Conservation (phyloP, 2,113 vertebrate species). For the Menura novaehollandiae region DNA sequence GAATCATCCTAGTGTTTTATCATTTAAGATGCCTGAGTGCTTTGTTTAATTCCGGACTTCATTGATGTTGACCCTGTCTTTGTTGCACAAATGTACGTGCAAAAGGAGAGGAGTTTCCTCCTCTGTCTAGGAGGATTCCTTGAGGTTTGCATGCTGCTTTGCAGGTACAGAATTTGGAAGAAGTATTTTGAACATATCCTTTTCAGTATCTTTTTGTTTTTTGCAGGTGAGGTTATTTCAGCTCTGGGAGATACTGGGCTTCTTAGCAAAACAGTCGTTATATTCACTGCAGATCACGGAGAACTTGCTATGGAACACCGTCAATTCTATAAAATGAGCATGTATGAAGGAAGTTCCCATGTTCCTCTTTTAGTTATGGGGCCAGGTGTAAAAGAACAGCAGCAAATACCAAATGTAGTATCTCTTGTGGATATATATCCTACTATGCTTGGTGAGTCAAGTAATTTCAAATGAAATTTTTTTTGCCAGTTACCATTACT, state of each 20-base stretch:
- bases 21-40: background rate
- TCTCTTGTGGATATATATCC: constrained; percentile 96
- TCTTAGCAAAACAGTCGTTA: constrained; percentile 79
- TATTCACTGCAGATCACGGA: constrained; percentile 94
- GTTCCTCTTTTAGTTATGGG: constrained; percentile 89
- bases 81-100: background rate
- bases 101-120: background rate
- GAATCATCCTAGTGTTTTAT: background rate
- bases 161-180: background rate
- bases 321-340: constrained; percentile 99
- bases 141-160: background rate
- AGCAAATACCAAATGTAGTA: constrained; percentile 75
- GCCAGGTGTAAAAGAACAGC: constrained; percentile 74
- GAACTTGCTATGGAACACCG: constrained; percentile 97
- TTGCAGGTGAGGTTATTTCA: constrained; percentile 84
- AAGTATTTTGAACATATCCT: background rate
- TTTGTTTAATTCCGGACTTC: background rate
- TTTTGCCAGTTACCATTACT: background rate
- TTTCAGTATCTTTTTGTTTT: background rate
- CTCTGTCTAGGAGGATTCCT: background rate
- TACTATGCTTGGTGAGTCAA: constrained; percentile 86
- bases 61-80: background rate
- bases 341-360: constrained; percentile 95
- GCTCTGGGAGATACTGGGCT: constrained; percentile 78
- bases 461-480: background rate